phyloP scores from a whole-genome alignment of 2,113 vertebrate genomes.

The Pedetes capensis region DNA sequence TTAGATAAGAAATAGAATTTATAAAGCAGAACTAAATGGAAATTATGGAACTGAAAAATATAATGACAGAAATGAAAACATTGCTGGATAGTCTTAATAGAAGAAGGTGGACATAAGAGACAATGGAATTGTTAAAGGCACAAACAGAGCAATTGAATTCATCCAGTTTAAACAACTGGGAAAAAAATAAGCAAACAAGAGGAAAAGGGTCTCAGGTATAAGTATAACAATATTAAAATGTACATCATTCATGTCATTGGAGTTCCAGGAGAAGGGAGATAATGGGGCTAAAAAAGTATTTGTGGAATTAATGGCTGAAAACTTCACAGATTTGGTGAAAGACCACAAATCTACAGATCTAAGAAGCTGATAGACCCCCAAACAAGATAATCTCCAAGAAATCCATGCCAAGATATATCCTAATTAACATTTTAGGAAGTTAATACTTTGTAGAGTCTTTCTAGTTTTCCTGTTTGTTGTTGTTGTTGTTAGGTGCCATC shows the following conservation, averaged over 20 bases:
- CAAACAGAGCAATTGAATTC: not conserved
- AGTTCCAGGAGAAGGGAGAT: not conserved
- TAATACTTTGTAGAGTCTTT: too few species aligned
- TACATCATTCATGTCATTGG: not conserved
- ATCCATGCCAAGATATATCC: not conserved
- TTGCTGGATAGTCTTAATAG: not conserved
- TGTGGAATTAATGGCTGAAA: not conserved
- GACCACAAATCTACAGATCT: not conserved
- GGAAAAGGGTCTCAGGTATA: not conserved
- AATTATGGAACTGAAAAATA: not conserved
- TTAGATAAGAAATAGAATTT: not conserved
- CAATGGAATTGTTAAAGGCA: not conserved
- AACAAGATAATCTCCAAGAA: not conserved
- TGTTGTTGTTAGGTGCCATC: too few species aligned
- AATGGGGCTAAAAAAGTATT: not conserved
- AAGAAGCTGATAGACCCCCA: not conserved
- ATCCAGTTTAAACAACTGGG: not conserved
- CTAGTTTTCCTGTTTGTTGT: too few species aligned
- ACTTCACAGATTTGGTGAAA: not conserved
- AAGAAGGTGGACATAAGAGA: not conserved
- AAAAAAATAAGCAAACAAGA: not conserved
- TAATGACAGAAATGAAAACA: not conserved
- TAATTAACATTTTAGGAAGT: not conserved
- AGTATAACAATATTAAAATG: not conserved
- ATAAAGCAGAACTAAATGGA: not conserved